Base-by-base conservation (phyloP, 2,113 vertebrate species). In the Panurus biarmicus region DNA sequence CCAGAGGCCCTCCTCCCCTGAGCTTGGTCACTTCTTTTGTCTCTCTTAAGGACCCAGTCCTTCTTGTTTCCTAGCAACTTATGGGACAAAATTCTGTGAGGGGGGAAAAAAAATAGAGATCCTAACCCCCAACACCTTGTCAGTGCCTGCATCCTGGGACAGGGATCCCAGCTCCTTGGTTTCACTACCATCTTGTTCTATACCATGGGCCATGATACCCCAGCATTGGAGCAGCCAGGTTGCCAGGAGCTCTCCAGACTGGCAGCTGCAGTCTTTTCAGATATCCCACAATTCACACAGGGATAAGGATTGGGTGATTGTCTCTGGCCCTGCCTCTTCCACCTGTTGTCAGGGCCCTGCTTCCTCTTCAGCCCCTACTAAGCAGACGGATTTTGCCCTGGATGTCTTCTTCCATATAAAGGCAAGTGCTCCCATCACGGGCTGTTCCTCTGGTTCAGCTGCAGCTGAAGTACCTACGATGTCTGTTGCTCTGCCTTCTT, bases 161-260 rank as follows among this genome's bases (percentile, higher is more conserved):
- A 50, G 12, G 24, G 29, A 50, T 42, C 54, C 35, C 45, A 60
- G 31, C 35, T 70, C 45, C 79, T 61, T 51, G 36, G 36, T 20
- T 61, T 82, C 16, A 19, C 25, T 29, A 60, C 29, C 36, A 42
- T 25, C 45, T 16, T 35, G 25, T 16, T 82, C 31, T 20, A 24
- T 35, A 29, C 5, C 12, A 5, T 20, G 36, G 29, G 20, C 19
- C 1, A 1, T 1, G 0, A 20, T 51, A 51, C 13, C 20, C 21
- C 56, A 51, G 36, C 31, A 35, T 10, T 4, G 25, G 21, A 44
- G 56, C 47, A 61, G 47, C 33, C 16, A 36, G 26, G 33, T 71
- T 6, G 1, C 26, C 5, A 5, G 26, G 13, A 10, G 16, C 56
- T 51, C 54, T 60, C 31, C 36, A 0, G 0, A 5, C 31, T 35